Conservation (phyloP, 1,140 invertebrate genomes). For the Eumaeus atala region DNA sequence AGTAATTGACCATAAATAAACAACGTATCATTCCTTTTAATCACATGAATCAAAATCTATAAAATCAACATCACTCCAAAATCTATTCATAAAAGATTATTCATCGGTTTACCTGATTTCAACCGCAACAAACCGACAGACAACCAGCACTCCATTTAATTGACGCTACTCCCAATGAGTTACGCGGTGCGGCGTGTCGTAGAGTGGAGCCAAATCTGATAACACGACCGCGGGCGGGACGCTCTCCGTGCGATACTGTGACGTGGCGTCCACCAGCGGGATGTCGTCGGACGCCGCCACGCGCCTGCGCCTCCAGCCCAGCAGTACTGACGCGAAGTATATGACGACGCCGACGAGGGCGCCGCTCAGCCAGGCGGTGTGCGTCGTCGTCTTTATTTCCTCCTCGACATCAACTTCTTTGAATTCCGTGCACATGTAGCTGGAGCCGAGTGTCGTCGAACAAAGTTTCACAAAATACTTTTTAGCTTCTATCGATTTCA, state of each 20-base stretch:
- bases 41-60: too few relatives aligned
- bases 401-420: slow-evolving; percentile 21
- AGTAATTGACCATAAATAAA: too few relatives aligned
- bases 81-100: too few relatives aligned
- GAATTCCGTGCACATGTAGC: slow-evolving; percentile 43
- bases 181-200: slow-evolving; percentile 16
- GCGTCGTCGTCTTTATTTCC: slow-evolving; percentile 17
- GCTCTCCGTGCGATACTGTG: slow-evolving; percentile 29
- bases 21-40: too few relatives aligned
- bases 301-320: slow-evolving; percentile 27
- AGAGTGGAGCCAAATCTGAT: slow-evolving; percentile 32
- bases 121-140: neutral
- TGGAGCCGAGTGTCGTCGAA: slow-evolving; percentile 40
- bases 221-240: slow-evolving; percentile 36
- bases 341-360: slow-evolving; percentile 39
- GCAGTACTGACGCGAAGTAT: slow-evolving; percentile 28
- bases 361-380: slow-evolving; percentile 30
- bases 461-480: slow-evolving; percentile 51
- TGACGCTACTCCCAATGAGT: slow-evolving; percentile 11
- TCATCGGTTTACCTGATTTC: too few relatives aligned
- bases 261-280: slow-evolving; percentile 34
- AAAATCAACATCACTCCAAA: too few relatives aligned
- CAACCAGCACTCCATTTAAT: slow-evolving; percentile 12
- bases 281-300: slow-evolving; percentile 30
- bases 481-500: slow-evolving; percentile 30